Conservation (phyloP, 64 coral and sea anemone genomes). For the Montipora cactus region DNA sequence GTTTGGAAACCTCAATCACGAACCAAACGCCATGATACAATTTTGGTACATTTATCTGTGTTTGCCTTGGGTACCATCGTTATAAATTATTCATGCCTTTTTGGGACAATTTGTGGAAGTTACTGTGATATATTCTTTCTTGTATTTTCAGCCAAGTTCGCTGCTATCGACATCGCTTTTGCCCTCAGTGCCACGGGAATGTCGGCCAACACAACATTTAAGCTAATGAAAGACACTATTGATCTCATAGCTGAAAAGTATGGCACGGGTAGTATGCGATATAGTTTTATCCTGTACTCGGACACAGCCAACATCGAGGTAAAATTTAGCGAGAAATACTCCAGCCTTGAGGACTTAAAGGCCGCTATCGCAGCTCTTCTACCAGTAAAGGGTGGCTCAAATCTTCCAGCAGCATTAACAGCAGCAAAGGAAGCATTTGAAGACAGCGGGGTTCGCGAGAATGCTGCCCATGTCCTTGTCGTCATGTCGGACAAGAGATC, state of each 20-base stretch:
- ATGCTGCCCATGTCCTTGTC: slow-evolving; percentile 53
- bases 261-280: slow-evolving; percentile 36
- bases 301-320: not conserved
- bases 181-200: slow-evolving; percentile 55
- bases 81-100: not conserved
- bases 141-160: slow-evolving; percentile 31
- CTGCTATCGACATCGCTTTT: slow-evolving; percentile 50
- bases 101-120: not conserved
- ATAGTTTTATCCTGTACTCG: slow-evolving; percentile 25
- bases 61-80: too few species aligned
- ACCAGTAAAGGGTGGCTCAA: not conserved
- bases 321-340: slow-evolving; percentile 41
- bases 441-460: slow-evolving; percentile 33
- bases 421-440: slow-evolving; percentile 6
- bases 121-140: not conserved
- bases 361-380: not conserved
- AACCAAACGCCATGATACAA: too few species aligned
- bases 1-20: too few species aligned
- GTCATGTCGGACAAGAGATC: slow-evolving; percentile 78
- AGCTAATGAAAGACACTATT: slow-evolving; percentile 66
- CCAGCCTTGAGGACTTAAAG: not conserved
- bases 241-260: slow-evolving; percentile 38
- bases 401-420: not conserved
- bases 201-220: slow-evolving; percentile 25
- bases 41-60: too few species aligned